Conservation (phyloP, 2,888 invertebrate species). For the Epiblema foenella region DNA sequence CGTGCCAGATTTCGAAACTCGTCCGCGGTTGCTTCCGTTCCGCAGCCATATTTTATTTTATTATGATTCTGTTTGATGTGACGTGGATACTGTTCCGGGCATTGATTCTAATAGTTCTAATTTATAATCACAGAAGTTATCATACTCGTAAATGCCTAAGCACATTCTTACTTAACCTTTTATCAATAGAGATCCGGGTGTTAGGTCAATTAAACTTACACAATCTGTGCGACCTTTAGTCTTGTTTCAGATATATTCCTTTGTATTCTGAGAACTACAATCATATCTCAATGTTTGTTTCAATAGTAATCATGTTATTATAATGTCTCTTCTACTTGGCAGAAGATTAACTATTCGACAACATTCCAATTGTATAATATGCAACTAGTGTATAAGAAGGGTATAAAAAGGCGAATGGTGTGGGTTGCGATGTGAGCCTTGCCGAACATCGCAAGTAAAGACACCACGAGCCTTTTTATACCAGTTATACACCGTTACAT, state of each 20-base stretch:
- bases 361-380: too few species aligned
- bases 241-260: constrained; percentile 78
- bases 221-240: constrained; percentile 80
- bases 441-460: too few species aligned
- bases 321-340: neutral
- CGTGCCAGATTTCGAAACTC: constrained; percentile 77
- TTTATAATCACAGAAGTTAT: constrained; percentile 25
- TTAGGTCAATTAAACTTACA: constrained; percentile 78
- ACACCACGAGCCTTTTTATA: too few species aligned
- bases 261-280: constrained; percentile 74
- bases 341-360: too few species aligned
- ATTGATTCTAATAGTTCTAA: constrained; percentile 23
- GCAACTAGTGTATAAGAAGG: too few species aligned
- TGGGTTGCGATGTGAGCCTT: too few species aligned
- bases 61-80: constrained; percentile 14
- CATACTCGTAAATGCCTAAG: constrained; percentile 47
- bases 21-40: constrained; percentile 76
- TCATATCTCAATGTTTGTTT: constrained; percentile 63
- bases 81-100: constrained; percentile 9
- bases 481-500: too few species aligned
- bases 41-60: constrained; percentile 56
- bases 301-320: constrained; percentile 35
- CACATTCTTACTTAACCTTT: constrained; percentile 59
- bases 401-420: too few species aligned
- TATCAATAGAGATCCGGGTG: constrained; percentile 76